phyloP scores from a whole-genome alignment of 2,888 invertebrate genomes.

The Caenorhabditis macrosperma region DNA sequence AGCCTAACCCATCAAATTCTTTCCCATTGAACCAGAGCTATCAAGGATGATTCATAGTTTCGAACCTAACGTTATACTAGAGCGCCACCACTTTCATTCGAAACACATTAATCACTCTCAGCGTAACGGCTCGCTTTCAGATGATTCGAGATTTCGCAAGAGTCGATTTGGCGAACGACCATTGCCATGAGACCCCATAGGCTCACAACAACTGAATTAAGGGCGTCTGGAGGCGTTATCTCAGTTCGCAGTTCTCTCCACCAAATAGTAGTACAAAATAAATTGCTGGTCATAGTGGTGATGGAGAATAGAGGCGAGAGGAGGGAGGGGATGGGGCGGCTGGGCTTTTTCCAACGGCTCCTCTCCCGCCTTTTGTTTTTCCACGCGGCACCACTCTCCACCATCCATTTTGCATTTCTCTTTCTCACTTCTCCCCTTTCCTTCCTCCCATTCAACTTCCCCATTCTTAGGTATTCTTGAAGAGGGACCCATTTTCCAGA shows the following conservation, averaged over 20 bases:
- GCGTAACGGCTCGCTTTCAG: too few species aligned
- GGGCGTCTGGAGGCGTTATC: neutral
- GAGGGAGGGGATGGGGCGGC: constrained; percentile 34
- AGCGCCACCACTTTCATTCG: too few species aligned
- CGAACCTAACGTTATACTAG: too few species aligned
- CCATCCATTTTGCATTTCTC: constrained; percentile 44
- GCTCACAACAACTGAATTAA: neutral
- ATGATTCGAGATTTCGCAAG: too few species aligned
- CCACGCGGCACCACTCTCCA: constrained; percentile 29
- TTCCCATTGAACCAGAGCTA: too few species aligned
- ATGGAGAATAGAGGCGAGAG: constrained; percentile 28
- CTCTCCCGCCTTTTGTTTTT: constrained; percentile 45
- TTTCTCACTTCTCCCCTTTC: constrained; percentile 3
- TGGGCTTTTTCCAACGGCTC: constrained; percentile 1
- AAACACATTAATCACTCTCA: too few species aligned
- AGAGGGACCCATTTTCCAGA: neutral
- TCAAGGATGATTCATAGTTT: too few species aligned
- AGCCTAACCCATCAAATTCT: too few species aligned
- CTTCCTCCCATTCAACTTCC: neutral
- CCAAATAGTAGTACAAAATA: constrained; percentile 45
- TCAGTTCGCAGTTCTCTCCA: constrained; percentile 1
- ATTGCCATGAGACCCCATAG: neutral
- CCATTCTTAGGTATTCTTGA: neutral
- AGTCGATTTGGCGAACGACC: neutral
- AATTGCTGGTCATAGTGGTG: constrained; percentile 38